Evolutionary conservation across 2,888 invertebrate species (phyloP).

Genomic region (Tetragonula carbonaria): DNA sequence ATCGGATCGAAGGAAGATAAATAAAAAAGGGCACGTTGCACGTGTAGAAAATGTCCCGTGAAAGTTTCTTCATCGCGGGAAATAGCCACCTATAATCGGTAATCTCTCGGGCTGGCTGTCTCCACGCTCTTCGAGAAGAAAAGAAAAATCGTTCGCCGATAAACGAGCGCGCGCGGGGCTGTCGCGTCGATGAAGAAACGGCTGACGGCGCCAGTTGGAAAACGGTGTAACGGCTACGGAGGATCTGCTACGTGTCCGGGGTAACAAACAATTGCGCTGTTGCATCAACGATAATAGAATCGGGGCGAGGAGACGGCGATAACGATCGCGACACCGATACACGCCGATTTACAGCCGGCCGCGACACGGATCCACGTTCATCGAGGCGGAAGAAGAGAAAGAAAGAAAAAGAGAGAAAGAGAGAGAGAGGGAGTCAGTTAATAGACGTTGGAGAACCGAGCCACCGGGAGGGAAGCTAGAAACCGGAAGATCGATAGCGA

Average conservation of each 20-base stretch:
- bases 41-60: not conserved
- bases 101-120: not conserved
- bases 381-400: constrained; percentile 18
- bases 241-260: constrained; percentile 39
- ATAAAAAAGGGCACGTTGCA: not conserved
- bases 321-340: constrained; percentile 52
- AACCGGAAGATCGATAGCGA: constrained; percentile 38
- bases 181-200: constrained; percentile 15
- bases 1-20: not conserved
- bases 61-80: not conserved
- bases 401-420: not conserved
- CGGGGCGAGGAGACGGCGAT: constrained; percentile 36
- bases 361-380: constrained; percentile 46
- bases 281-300: constrained; percentile 52
- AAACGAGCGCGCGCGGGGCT: constrained; percentile 1
- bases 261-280: constrained; percentile 50
- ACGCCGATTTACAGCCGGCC: constrained; percentile 44
- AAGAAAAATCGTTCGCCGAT: constrained; percentile 30
- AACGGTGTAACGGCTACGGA: not conserved
- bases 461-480: constrained; percentile 13
- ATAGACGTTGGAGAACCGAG: constrained; percentile 31
- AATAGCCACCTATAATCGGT: constrained; percentile 15
- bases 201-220: not conserved
- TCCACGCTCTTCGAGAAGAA: too few relatives aligned
- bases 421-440: constrained; percentile 16